These are phyloP conservation scores for Spilarctia lutea DNA, from an alignment of 2,888 invertebrate species.

Conservation along the genomic window DNA sequence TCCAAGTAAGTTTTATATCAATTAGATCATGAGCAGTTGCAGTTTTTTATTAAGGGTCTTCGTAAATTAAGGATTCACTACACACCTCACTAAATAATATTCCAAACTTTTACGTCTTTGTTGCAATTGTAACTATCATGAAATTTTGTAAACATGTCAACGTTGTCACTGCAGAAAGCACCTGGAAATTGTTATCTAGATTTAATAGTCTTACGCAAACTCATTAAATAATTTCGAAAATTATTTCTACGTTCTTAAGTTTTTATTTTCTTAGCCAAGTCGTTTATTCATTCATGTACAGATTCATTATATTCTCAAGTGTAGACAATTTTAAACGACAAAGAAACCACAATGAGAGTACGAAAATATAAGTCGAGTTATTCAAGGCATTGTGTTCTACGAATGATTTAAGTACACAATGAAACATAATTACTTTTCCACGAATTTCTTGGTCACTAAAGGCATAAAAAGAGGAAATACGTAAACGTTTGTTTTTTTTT, in stretches of 20 bases:
- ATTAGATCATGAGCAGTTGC: too few species aligned
- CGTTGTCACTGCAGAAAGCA: too few species aligned
- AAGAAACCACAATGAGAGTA: slow-evolving; percentile 18
- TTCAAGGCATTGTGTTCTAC: slow-evolving; percentile 24
- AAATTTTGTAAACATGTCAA: too few species aligned
- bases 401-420: slow-evolving; percentile 27
- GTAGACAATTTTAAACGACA: slow-evolving; percentile 18
- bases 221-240: background rate
- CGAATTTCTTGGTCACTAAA: slow-evolving; percentile 2
- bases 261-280: background rate
- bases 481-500: background rate
- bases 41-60: too few species aligned
- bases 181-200: too few species aligned
- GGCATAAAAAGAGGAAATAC: background rate
- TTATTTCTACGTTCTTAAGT: background rate
- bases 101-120: too few species aligned
- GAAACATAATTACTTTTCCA: slow-evolving; percentile 22
- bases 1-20: too few species aligned
- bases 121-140: too few species aligned
- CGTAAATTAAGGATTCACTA: too few species aligned
- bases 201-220: background rate
- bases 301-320: slow-evolving; percentile 11
- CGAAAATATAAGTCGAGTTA: slow-evolving; percentile 17
- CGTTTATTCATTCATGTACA: background rate
- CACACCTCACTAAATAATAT: too few species aligned